A percentile compares a stretch with the other conserved stretches of the same genome.
Evolutionary conservation across 1,140 invertebrate species (phyloP).

Genomic region (Hyposmocoma kahamanoa): DNA sequence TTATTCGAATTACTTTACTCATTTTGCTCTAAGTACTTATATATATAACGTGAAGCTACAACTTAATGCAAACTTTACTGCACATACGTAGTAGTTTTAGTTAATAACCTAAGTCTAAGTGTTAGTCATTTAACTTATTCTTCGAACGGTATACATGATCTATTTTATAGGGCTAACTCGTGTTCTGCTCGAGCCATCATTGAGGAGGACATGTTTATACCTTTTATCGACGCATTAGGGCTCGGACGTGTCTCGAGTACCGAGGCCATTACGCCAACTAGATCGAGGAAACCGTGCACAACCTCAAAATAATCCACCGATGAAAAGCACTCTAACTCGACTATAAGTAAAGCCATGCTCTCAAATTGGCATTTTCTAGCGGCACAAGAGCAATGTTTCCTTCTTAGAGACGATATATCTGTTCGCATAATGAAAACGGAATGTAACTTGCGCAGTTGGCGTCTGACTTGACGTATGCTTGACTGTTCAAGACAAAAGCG

Average conservation of each 20-base stretch:
- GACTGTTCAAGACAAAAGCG: conserved; percentile 52
- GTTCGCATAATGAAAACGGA: conserved; percentile 7
- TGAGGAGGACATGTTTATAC: conserved; percentile 11
- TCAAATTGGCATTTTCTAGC: conserved; percentile 21
- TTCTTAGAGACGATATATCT: conserved; percentile 1
- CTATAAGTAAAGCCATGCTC: conserved; percentile 19
- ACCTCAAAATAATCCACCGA: conserved; percentile 15
- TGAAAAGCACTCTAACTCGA: conserved; percentile 18
- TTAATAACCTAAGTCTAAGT: too few relatives aligned
- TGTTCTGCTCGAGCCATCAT: background rate
- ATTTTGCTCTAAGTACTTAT: too few relatives aligned
- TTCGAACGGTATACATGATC: conserved; percentile 2
- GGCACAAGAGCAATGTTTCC: conserved; percentile 5
- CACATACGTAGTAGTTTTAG: too few relatives aligned
- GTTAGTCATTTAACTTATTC: too few relatives aligned
- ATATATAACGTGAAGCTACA: too few relatives aligned
- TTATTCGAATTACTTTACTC: too few relatives aligned
- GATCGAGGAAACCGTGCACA: conserved; percentile 22
- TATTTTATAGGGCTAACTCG: background rate
- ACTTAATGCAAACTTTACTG: too few relatives aligned
- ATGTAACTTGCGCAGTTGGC: conserved; percentile 13
- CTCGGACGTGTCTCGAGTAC: conserved; percentile 16
- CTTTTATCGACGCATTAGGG: conserved; percentile 12
- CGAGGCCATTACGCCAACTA: conserved; percentile 23
- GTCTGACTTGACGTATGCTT: conserved; percentile 44